Base-by-base conservation (phyloP, 1,140 invertebrate species). In the Calycopis cecrops region DNA sequence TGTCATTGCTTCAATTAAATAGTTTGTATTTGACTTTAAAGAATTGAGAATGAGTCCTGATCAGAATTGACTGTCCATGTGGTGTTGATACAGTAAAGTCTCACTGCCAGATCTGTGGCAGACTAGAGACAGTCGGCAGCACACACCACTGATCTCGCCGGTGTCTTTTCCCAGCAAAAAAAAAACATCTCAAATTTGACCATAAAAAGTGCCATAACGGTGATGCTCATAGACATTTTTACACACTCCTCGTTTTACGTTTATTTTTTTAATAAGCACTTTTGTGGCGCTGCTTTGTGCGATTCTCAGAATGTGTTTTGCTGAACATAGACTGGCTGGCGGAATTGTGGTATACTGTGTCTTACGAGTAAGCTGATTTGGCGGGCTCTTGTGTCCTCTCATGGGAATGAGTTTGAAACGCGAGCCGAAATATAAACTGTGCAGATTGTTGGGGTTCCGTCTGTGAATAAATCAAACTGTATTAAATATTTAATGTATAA, bases 321-420 rank as follows among this genome's bases (percentile, higher is more conserved):
- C 48, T 57, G 35, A 50, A 33, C 34, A 50, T 52, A 38, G 33
- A 17, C 40, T 37, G n/a, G 12, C 58, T 62, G 61, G 48, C 57
- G 57, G 48, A 66, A 66, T 60, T 58, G 54, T 18, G 37, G 59
- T 60, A 60, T 61, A 58, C 35, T 56, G 65, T 64, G 57, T 67
- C 57, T 55, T 59, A 48, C 54, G 55, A 55, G 57, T 60, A 51
- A 53, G 59, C 61, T 61, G 53, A 63, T 59, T 63, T 59, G 34
- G 49, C 48, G 51, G 55, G 35, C 18, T 57, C 62, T 52, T 59
- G 60, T 68, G 35, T 65, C 62, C 60, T 79, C 71, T 76, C 79
- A 73, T 80, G 77, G 73, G 80, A 84, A 82, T 75, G 62, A 77
- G 72, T 65, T 68, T 76, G 80, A 71, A 84, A 84, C 52, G 61